These are phyloP conservation scores for Didymodactylos carnosus DNA, from an alignment of 2,888 invertebrate genomes.

Conservation along the genomic window DNA sequence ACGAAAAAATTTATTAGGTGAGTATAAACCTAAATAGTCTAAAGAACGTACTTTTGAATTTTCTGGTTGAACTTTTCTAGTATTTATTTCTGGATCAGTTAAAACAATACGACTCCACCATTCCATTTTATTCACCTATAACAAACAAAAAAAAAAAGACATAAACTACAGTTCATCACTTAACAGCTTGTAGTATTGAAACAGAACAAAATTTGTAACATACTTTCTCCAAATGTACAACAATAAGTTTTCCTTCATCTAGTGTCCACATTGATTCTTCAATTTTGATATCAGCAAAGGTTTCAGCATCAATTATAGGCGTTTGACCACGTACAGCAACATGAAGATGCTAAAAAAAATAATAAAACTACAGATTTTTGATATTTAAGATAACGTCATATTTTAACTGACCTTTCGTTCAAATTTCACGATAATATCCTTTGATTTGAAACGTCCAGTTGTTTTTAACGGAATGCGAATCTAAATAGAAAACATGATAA, in stretches of 20 bases:
- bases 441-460: neutral
- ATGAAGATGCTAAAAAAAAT: neutral
- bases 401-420: neutral
- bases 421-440: slow-evolving; percentile 10
- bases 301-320: slow-evolving; percentile 71
- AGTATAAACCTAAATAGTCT: neutral
- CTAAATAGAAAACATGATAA: neutral
- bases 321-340: slow-evolving; percentile 69
- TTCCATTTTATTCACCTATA: slow-evolving; percentile 75
- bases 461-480: neutral
- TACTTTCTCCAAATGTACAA: slow-evolving; percentile 74
- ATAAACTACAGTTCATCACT: slow-evolving; percentile 7
- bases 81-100: slow-evolving; percentile 84
- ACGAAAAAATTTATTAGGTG: slow-evolving; percentile 8
- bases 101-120: slow-evolving; percentile 83
- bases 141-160: slow-evolving; percentile 40
- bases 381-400: slow-evolving; percentile 38
- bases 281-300: slow-evolving; percentile 67
- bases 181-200: too few species aligned
- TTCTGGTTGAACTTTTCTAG: slow-evolving; percentile 90
- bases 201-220: too few species aligned
- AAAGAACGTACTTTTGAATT: slow-evolving; percentile 47
- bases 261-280: slow-evolving; percentile 83
- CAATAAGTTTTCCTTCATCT: slow-evolving; percentile 63
- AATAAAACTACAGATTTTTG: slow-evolving; percentile 12